These are phyloP conservation scores for Clusia tigrina DNA, from an alignment of 2,888 invertebrate genomes.

Conservation along the genomic window DNA sequence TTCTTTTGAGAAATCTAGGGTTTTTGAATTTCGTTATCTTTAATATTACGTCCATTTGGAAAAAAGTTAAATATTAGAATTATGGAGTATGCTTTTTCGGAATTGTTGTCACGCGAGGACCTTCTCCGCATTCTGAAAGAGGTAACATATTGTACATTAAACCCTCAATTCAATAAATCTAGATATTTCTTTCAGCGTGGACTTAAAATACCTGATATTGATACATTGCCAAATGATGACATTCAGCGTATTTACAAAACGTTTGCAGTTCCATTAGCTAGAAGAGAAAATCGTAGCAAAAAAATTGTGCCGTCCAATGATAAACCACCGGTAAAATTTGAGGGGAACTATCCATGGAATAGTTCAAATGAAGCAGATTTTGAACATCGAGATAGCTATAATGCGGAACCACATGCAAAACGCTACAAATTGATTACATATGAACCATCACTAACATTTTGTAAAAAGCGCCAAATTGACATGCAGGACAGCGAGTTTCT, in stretches of 20 bases:
- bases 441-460: no score
- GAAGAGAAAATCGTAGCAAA: slow-evolving; percentile 25
- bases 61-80: slow-evolving; percentile 27
- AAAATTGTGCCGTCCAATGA: neutral
- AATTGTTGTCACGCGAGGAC: slow-evolving; percentile 42
- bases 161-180: neutral
- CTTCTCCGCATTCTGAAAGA: slow-evolving; percentile 44
- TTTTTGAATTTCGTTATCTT: no score
- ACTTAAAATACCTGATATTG: slow-evolving; percentile 42
- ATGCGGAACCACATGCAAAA: neutral
- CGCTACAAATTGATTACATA: neutral
- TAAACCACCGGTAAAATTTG: neutral
- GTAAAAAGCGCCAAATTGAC: no score
- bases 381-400: neutral
- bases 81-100: slow-evolving; percentile 41
- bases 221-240: slow-evolving; percentile 39
- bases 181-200: slow-evolving; percentile 38
- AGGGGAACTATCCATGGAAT: neutral
- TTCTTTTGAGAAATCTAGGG: no score
- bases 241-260: slow-evolving; percentile 46
- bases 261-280: slow-evolving; percentile 47
- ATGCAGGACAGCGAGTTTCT: slow-evolving; percentile 18
- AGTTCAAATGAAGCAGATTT: neutral
- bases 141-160: slow-evolving; percentile 33
- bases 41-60: no score